Evolutionary conservation across 2,113 vertebrate species (phyloP).

Genomic region (Orthonyx spaldingii): DNA sequence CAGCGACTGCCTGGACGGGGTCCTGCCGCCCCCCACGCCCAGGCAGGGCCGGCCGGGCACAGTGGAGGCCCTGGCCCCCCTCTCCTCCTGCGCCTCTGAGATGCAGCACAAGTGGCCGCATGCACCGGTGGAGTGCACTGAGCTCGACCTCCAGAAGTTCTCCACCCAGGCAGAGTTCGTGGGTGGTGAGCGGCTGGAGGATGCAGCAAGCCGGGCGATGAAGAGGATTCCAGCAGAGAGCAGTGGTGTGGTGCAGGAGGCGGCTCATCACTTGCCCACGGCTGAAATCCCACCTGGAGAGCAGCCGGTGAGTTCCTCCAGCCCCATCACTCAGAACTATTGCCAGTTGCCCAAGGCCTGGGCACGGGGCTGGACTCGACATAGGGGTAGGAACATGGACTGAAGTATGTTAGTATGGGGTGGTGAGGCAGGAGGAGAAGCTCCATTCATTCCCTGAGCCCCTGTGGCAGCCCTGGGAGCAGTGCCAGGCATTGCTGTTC

Average conservation of each 20-base stretch:
- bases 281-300: neutral
- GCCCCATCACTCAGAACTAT: accelerated
- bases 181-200: neutral
- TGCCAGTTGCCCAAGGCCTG: accelerated
- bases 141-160: slow-evolving; percentile 76
- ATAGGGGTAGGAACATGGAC: accelerated
- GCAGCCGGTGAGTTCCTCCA: neutral
- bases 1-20: neutral
- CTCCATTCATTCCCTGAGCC: neutral
- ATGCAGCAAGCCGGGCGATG: neutral
- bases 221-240: neutral
- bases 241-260: neutral
- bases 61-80: neutral
- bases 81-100: slow-evolving; percentile 71
- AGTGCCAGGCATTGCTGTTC: neutral
- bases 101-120: slow-evolving; percentile 67
- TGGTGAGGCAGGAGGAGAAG: neutral
- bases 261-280: accelerated
- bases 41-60: neutral
- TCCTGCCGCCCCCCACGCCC: neutral
- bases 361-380: accelerated
- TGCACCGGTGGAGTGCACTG: slow-evolving; percentile 78
- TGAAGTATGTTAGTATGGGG: accelerated
- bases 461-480: neutral
- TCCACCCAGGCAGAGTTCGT: slow-evolving; percentile 19